Conservation (phyloP, 2,113 vertebrate species). For the Zosterops pallidus region DNA sequence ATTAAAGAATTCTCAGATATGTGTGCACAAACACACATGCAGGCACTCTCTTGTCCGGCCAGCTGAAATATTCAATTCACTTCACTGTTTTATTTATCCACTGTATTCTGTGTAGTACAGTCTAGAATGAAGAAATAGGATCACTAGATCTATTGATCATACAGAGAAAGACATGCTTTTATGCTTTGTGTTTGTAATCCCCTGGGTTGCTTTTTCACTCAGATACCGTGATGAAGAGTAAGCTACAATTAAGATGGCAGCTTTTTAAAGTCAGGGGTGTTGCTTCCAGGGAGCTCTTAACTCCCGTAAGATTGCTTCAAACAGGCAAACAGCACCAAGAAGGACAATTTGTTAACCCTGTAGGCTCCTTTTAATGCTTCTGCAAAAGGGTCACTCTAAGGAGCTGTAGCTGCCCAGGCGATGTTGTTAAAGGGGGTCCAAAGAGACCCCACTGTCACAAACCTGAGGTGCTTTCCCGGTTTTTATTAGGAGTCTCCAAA, state of each 20-base stretch:
- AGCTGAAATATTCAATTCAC: not conserved
- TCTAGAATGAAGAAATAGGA: not conserved
- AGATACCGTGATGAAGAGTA: not conserved
- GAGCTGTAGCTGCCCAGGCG: not conserved
- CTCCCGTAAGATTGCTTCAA: not conserved
- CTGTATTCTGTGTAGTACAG: not conserved
- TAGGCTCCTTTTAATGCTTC: not conserved
- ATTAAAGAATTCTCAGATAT: not conserved
- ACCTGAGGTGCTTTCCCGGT: not conserved
- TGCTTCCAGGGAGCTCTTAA: not conserved
- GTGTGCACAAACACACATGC: not conserved
- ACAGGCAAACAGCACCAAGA: not conserved
- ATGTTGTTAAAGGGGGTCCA: not conserved
- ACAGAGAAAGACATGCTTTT: not conserved
- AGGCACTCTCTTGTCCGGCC: not conserved
- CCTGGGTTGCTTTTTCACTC: not conserved
- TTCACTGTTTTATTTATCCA: not conserved
- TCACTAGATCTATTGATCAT: not conserved
- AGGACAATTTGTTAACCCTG: not conserved
- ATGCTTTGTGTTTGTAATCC: not conserved
- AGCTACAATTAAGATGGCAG: not conserved
- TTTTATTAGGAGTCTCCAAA: not conserved
- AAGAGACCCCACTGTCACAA: not conserved
- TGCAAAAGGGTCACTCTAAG: not conserved
- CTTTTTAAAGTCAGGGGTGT: not conserved